Percentiles rank a stretch among this genome's conserved stretches.
These are phyloP conservation scores for Caenorhabditis sp. DNA, from an alignment of 2,888 invertebrate species.

Conservation along the genomic window DNA sequence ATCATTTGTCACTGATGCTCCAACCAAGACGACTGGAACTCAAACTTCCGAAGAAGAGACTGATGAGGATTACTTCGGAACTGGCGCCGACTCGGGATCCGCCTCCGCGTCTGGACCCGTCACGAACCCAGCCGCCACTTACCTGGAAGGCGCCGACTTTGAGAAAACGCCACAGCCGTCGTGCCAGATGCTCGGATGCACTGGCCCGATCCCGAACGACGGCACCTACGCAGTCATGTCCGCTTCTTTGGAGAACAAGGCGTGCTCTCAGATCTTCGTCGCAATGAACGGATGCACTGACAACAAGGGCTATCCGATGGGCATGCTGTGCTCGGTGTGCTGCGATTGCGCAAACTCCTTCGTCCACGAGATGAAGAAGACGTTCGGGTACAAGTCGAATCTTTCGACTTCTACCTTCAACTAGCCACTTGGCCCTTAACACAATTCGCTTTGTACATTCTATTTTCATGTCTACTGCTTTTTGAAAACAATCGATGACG, in stretches of 20 bases:
- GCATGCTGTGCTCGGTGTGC: constrained; percentile 76
- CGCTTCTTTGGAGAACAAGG: constrained; percentile 45
- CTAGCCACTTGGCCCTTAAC: constrained; percentile 14
- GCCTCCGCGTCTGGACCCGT: constrained; percentile 57
- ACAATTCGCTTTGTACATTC: constrained; percentile 32
- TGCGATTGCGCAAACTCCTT: constrained; percentile 73
- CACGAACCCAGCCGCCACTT: constrained; percentile 73
- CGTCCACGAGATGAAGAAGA: constrained; percentile 70
- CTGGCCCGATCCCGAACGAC: constrained; percentile 75
- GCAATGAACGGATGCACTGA: constrained; percentile 73
- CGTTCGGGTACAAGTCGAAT: constrained; percentile 66
- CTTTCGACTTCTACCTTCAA: constrained; percentile 34
- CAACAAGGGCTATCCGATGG: constrained; percentile 73
- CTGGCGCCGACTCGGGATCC: neutral
- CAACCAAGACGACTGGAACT: constrained; percentile 11
- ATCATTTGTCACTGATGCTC: constrained; percentile 38
- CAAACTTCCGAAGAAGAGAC: constrained; percentile 29
- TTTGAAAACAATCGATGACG: constrained; percentile 48
- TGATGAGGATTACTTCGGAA: constrained; percentile 55
- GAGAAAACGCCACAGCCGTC: constrained; percentile 70
- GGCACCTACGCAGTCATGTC: constrained; percentile 63
- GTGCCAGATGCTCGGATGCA: constrained; percentile 74
- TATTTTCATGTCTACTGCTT: constrained; percentile 2
- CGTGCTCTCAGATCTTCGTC: constrained; percentile 74
- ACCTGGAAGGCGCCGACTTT: constrained; percentile 70